Conservation (phyloP, 2,888 invertebrate genomes). For the Latrodectus hesperus region DNA sequence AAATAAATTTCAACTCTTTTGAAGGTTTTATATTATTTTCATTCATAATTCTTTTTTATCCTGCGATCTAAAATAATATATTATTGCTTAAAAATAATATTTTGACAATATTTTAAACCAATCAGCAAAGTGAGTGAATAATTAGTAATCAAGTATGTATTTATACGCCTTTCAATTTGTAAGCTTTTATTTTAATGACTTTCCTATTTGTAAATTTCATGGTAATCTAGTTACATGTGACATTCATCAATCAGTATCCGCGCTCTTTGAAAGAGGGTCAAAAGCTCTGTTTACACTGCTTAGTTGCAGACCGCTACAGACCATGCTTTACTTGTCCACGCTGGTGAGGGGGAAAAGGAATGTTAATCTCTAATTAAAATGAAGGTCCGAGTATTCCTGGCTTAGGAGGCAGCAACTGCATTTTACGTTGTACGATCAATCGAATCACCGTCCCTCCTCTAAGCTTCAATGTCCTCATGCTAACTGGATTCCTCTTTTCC, state of each 20-base stretch:
- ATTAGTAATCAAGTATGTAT: no score
- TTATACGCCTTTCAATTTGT: no score
- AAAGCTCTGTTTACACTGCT: background rate
- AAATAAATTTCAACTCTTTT: no score
- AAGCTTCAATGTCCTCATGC: constrained; percentile 22
- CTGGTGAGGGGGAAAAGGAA: background rate
- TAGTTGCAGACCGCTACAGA: background rate
- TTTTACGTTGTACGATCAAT: constrained; percentile 33
- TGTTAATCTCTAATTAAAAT: constrained; percentile 42
- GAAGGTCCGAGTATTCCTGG: constrained; percentile 12
- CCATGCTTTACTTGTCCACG: background rate
- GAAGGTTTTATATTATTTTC: no score
- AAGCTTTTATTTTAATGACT: no score
- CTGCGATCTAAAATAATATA: no score
- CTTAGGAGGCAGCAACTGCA: constrained; percentile 26
- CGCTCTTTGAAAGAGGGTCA: background rate
- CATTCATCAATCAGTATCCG: background rate
- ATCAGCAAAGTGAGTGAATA: no score
- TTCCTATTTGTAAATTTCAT: no score
- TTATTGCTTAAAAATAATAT: no score
- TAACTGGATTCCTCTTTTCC: constrained; percentile 27
- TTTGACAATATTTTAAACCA: no score
- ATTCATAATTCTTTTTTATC: no score
- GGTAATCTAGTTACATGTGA: no score
- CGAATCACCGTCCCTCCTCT: constrained; percentile 2